phyloP scores from a whole-genome alignment of 1,140 invertebrate genomes.

The Procambarus virginalis region DNA sequence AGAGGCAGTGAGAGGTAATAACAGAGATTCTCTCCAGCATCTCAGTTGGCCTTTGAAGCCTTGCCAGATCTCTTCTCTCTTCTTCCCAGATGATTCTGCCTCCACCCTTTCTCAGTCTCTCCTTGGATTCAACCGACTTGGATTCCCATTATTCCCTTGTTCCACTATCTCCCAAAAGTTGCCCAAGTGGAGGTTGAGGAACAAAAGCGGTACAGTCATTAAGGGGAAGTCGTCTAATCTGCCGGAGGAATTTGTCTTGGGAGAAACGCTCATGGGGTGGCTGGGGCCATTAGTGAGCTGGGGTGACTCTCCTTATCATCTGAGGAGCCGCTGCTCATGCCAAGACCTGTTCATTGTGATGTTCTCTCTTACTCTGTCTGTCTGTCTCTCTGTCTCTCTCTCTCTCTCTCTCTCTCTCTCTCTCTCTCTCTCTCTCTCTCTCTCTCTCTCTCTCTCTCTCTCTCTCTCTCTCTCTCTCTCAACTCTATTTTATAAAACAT shows the following conservation, averaged over 20 bases:
- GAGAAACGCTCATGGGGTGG: background rate
- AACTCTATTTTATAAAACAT: background rate
- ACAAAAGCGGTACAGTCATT: background rate
- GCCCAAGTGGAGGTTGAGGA: background rate
- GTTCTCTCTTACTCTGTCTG: background rate
- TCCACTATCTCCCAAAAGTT: background rate
- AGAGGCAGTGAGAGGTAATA: too few relatives aligned
- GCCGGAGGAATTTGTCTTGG: background rate
- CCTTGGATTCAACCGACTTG: background rate
- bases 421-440: background rate
- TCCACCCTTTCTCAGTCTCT: background rate
- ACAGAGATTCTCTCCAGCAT: too few relatives aligned
- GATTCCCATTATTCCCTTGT: background rate
- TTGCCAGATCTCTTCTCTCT: too few relatives aligned
- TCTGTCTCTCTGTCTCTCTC: background rate
- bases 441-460: background rate
- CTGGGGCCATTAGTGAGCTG: background rate
- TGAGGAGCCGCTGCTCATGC: background rate
- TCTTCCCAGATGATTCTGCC: too few relatives aligned
- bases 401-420: background rate
- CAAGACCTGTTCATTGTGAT: background rate
- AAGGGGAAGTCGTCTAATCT: background rate
- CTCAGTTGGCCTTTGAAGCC: too few relatives aligned
- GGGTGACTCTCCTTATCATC: background rate
- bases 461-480: background rate